Base-by-base conservation (phyloP, 2,113 vertebrate species). In the Mesitornis unicolor region DNA sequence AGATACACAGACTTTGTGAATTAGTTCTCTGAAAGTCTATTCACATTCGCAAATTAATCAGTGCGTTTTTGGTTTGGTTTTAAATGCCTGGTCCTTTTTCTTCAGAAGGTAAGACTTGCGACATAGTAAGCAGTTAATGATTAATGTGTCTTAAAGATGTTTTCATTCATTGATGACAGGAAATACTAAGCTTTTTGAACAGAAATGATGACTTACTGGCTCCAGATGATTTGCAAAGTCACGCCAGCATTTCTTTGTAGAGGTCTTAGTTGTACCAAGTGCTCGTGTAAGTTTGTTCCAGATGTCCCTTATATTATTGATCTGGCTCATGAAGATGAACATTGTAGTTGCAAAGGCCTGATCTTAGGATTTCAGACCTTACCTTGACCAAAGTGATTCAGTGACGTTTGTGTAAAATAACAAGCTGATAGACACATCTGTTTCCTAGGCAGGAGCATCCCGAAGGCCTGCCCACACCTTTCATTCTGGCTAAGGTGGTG, bases 1-100 rank as follows among this genome's bases (percentile, higher is more conserved):
- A 93, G 61, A 53, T 94, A 29, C 65, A 57, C 65, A 84, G 68
- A 16, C 81, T 80, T 74, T 9, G 42, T 21, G 0, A 68, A 86
- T 74, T 90, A 88, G 76, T 89, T 83, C 42, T 93, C 92, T 57
- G 17, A 93, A 60, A 61, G 63, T 59, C 81, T 93, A 71, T 94
- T 89, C 86, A 74, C 76, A 12, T 77, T 92, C 83, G 83, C 59
- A 70, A 64, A 43, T 81, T 89, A 89, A 15, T 59, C 7, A 18
- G 1, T 76, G 16, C 10, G 33, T 28, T 54, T 90, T 73, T 65
- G 4, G 5, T 33, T 86, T 85, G 19, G 10, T 87, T 68, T 84
- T 54, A 51, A 63, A 85, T 89, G 26, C 28, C 15, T 80, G 16
- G 48, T 77, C n/a, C 60, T 71, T 28, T 71, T 87, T 82, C 75